Evolutionary conservation across 2,113 vertebrate genomes (phyloP).

Genomic region (Scolopax mira): DNA sequence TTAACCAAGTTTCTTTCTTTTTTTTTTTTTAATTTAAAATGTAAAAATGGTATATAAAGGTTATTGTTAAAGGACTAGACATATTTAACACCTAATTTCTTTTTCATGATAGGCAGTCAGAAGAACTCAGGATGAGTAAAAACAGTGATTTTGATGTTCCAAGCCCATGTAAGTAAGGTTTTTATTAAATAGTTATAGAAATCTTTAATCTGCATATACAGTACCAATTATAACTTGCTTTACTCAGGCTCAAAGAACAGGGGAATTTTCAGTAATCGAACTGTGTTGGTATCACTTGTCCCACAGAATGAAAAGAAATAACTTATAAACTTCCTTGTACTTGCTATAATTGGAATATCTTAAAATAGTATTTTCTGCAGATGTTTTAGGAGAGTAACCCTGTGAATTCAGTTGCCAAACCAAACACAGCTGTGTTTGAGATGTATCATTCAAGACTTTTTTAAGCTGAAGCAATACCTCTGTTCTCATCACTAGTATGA

Average conservation of each 20-base stretch:
- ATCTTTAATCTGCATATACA: not conserved
- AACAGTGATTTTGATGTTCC: constrained; percentile 5
- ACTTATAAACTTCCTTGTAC: not conserved
- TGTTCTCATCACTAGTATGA: not conserved
- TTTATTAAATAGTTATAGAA: not conserved
- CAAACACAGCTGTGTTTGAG: not conserved
- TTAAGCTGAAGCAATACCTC: not conserved
- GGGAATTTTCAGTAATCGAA: not conserved
- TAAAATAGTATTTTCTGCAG: not conserved
- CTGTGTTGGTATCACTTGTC: not conserved
- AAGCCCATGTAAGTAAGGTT: constrained; percentile 67
- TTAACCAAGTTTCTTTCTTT: not conserved
- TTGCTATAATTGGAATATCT: not conserved
- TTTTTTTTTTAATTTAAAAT: not conserved
- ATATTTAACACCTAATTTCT: constrained; percentile 11
- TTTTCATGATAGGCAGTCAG: constrained; percentile 15
- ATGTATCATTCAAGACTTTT: not conserved
- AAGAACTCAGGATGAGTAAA: constrained; percentile 69
- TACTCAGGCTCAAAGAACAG: not conserved
- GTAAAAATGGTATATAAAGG: not conserved
- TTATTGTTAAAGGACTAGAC: not conserved
- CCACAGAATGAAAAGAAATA: not conserved
- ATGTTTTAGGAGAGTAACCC: not conserved
- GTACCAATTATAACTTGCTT: not conserved
- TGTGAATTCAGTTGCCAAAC: not conserved